A percentile compares a stretch with the other conserved stretches of the same genome.
phyloP scores from a whole-genome alignment of 2,888 invertebrate species.

The Muschampia plurimacula region DNA sequence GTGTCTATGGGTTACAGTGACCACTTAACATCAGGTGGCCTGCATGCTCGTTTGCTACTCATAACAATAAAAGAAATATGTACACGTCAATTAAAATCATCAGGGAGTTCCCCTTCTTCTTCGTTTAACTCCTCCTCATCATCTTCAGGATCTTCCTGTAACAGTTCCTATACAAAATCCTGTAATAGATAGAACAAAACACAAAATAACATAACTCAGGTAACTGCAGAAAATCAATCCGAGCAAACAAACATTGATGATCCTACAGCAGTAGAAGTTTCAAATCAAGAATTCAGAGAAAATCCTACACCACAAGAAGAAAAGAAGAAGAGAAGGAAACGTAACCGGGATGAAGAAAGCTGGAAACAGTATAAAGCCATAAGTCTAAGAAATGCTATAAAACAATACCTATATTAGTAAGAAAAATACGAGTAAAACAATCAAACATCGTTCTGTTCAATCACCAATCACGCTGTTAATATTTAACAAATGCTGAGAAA shows the following conservation, averaged over 20 bases:
- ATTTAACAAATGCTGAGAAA: too few relatives aligned
- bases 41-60: too few relatives aligned
- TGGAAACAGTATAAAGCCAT: neutral
- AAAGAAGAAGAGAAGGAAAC: neutral
- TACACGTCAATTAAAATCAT: too few relatives aligned
- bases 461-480: too few relatives aligned
- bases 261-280: neutral
- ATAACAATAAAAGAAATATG: too few relatives aligned
- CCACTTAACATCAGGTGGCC: too few relatives aligned
- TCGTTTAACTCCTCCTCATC: neutral
- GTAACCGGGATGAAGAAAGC: neutral
- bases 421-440: too few relatives aligned
- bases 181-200: neutral
- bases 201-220: neutral
- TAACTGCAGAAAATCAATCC: neutral
- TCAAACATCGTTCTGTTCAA: too few relatives aligned
- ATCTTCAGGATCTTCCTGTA: neutral
- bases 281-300: neutral
- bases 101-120: neutral
- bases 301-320: neutral
- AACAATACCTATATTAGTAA: neutral
- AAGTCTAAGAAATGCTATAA: neutral
- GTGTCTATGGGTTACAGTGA: too few relatives aligned
- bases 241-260: neutral
- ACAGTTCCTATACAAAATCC: neutral